phyloP scores from a whole-genome alignment of 2,797 vertebrate species.

The Pseudopleuronectes americanus region DNA sequence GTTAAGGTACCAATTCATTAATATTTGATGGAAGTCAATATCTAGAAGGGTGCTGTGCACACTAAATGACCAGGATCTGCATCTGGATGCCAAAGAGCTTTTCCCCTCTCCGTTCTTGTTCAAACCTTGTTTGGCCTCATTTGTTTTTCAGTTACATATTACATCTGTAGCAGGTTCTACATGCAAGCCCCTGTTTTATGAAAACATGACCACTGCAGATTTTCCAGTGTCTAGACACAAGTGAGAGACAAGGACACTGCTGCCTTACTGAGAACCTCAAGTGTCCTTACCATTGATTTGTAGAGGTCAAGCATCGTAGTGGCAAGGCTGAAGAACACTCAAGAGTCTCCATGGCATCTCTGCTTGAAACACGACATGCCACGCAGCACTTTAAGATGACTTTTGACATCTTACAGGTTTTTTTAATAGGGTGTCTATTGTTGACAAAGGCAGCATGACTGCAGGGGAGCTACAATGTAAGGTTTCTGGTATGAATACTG shows the following conservation, averaged over 20 bases:
- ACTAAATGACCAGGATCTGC: conserved; percentile 35
- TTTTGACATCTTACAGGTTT: not conserved
- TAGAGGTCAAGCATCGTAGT: conserved; percentile 22
- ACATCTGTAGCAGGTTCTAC: not conserved
- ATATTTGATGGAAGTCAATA: conserved; percentile 76
- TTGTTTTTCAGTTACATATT: conserved; percentile 17
- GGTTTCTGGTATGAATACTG: no score
- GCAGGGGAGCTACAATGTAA: not conserved
- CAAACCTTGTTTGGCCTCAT: not conserved
- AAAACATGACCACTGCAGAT: not conserved
- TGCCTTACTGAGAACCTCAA: conserved; percentile 24
- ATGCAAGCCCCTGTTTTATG: not conserved
- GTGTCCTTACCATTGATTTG: conserved; percentile 36
- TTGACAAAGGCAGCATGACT: not conserved
- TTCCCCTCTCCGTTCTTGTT: not conserved
- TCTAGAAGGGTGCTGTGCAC: conserved; percentile 48
- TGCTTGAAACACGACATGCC: conserved; percentile 17
- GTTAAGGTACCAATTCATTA: conserved; percentile 60
- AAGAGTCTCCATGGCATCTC: conserved; percentile 11
- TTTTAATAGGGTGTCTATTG: not conserved
- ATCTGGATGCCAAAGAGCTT: conserved; percentile 37
- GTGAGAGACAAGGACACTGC: conserved; percentile 14
- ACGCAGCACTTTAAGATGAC: conserved; percentile 16
- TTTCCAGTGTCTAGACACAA: conserved; percentile 9
- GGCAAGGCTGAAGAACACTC: conserved; percentile 42